Conservation (phyloP, 1,140 invertebrate genomes). For the Portunus trituberculatus region DNA sequence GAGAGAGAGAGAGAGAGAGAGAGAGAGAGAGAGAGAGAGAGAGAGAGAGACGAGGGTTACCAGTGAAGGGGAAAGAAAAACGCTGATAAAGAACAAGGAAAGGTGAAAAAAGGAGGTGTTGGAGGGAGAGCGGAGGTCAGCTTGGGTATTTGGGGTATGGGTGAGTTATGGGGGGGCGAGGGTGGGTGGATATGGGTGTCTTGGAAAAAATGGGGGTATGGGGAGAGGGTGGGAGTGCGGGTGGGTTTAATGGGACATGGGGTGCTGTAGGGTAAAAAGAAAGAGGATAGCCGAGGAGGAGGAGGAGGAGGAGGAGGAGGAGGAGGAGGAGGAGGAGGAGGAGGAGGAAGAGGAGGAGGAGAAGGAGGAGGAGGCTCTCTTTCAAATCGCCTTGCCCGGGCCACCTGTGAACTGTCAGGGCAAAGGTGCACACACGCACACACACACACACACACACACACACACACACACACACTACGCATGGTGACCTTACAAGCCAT, state of each 20-base stretch:
- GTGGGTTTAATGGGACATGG: background rate
- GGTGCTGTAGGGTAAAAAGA: background rate
- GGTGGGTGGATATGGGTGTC: background rate
- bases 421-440: background rate
- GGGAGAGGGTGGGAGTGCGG: background rate
- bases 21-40: conserved; percentile 17
- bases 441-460: conserved; percentile 12
- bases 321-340: background rate
- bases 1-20: background rate
- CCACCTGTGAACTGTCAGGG: background rate
- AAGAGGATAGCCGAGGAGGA: background rate
- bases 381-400: background rate
- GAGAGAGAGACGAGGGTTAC: background rate
- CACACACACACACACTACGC: background rate
- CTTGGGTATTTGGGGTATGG: background rate
- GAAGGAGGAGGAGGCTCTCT: background rate
- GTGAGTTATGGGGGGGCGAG: background rate
- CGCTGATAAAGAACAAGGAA: background rate
- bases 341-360: background rate
- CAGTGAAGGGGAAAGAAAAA: background rate
- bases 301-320: background rate
- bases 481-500: background rate
- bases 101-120: background rate
- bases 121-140: background rate
- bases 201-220: background rate